Base-by-base conservation (phyloP, 1,140 invertebrate species). In the Metopolophium dirhodum region DNA sequence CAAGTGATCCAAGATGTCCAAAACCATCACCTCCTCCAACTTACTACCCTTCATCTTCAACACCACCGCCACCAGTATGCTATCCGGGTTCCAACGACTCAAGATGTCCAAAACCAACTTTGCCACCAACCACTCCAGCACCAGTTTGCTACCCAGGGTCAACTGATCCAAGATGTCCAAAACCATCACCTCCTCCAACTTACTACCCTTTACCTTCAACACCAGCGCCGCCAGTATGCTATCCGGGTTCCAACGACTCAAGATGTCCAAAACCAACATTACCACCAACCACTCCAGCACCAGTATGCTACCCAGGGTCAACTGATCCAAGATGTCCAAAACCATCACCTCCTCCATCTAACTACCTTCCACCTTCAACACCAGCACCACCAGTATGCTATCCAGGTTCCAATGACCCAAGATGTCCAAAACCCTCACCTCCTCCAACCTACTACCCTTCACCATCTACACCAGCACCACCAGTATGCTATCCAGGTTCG, bases 31-130 rank as follows among this genome's bases (percentile, higher is more conserved):
- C 88, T 83, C 94, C 94, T 7, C 94, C 94, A 61, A 95, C 94
- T 94, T 30, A 85, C 93, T n/a, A n/a, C n/a, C n/a, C n/a, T n/a
- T n/a, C n/a, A n/a, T n/a, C n/a, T n/a, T n/a, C n/a, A n/a, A n/a
- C n/a, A n/a, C n/a, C n/a, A n/a, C n/a, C n/a, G n/a, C n/a, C n/a
- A n/a, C 88, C 94, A 41, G 22, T 54, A 0, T 94, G 94, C 47
- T 94, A 93, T 92, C 95, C 95, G 95, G 95, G 18, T 95, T n/a
- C n/a, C 94, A 9, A 94, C 37, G 95, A 95, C 57, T 95, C 95
- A 3, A 94, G 95, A 51, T 95, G 95, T 94, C 95, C 95, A 0
- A 83, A 85, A 91, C 94, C 94, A 94, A n/a, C n/a, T n/a, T n/a
- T n/a, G n/a, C n/a, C n/a, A n/a, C n/a, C n/a, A n/a, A n/a, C n/a